phyloP scores from a whole-genome alignment of 2,888 invertebrate species.

The Agrypnus murinus region DNA sequence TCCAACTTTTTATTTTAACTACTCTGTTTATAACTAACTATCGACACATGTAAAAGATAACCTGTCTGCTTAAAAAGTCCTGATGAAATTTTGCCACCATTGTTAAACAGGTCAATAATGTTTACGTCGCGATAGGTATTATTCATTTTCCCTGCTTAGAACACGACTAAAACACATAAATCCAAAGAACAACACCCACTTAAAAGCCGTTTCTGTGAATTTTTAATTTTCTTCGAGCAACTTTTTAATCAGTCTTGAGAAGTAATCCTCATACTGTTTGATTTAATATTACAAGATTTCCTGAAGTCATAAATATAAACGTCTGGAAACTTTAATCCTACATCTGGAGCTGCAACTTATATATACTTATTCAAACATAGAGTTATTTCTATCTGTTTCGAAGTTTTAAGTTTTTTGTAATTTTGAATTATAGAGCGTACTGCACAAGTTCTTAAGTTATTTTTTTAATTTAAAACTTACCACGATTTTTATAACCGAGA shows the following conservation, averaged over 20 bases:
- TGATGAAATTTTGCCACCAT: too few relatives aligned
- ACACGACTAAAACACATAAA: conserved; percentile 2
- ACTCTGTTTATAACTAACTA: too few relatives aligned
- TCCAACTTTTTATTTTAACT: too few relatives aligned
- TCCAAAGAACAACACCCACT: conserved; percentile 22
- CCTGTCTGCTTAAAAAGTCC: too few relatives aligned
- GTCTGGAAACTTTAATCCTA: conserved; percentile 23
- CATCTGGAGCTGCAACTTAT: conserved; percentile 13
- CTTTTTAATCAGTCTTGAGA: conserved; percentile 22
- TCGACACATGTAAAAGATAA: too few relatives aligned
- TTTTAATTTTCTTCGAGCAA: conserved; percentile 35
- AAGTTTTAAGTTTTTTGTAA: neutral
- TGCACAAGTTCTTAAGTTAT: too few relatives aligned
- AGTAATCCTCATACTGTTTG: conserved; percentile 30
- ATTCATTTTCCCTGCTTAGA: too few relatives aligned
- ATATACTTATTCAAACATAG: neutral
- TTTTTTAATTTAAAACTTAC: too few relatives aligned
- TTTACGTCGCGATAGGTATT: too few relatives aligned
- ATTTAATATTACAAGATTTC: conserved; percentile 32
- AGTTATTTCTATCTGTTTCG: conserved; percentile 9
- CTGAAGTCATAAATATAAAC: conserved; percentile 28
- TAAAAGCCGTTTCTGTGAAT: conserved; percentile 1
- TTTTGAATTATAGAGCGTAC: neutral
- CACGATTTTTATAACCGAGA: too few relatives aligned
- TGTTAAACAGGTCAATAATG: too few relatives aligned